phyloP scores from a whole-genome alignment of 2,113 vertebrate species.

The Syrmaticus mikado region DNA sequence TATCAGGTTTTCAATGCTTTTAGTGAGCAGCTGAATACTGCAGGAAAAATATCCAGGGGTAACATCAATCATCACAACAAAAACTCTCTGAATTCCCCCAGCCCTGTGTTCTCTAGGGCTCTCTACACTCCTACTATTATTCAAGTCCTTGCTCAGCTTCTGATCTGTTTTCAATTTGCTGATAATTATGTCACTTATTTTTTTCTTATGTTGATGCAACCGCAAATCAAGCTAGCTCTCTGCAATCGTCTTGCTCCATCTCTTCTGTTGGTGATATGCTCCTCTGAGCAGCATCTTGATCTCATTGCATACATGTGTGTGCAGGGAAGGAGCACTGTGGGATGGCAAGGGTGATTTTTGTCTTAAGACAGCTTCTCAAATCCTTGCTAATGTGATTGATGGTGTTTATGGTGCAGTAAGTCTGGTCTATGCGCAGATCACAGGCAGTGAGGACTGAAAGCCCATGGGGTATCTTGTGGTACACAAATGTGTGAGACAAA shows the following conservation, averaged over 20 bases:
- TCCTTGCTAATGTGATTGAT: not conserved
- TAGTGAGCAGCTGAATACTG: not conserved
- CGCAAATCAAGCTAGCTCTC: not conserved
- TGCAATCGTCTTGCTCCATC: not conserved
- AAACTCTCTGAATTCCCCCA: not conserved
- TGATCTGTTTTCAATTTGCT: conserved; percentile 36
- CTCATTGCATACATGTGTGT: not conserved
- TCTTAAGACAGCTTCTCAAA: not conserved
- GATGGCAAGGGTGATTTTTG: not conserved
- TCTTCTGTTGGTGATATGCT: accelerated
- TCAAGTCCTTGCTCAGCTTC: not conserved
- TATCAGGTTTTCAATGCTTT: not conserved
- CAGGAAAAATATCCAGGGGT: not conserved
- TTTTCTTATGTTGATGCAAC: not conserved
- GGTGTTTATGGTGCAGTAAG: not conserved
- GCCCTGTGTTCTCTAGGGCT: not conserved
- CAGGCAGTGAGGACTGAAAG: not conserved
- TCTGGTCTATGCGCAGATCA: not conserved
- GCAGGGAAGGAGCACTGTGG: not conserved
- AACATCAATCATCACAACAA: not conserved
- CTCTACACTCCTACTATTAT: not conserved
- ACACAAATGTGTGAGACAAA: accelerated
- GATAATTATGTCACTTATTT: not conserved
- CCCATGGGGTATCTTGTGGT: not conserved
- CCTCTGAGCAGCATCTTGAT: not conserved